Conservation (phyloP, 2,797 vertebrate genomes). For the Natrix natrix region DNA sequence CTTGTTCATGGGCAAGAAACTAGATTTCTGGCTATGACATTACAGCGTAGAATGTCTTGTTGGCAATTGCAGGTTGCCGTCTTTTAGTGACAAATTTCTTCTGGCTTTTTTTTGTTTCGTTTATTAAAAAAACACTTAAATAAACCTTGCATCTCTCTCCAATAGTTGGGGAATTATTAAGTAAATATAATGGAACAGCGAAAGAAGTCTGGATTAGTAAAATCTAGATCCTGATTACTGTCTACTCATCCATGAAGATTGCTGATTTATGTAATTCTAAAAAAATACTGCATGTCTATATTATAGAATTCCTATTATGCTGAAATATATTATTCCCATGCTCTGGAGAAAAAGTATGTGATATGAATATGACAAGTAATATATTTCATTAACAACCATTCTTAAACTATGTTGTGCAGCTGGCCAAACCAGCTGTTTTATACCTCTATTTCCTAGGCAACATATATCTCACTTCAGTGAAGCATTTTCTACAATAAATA, state of each 20-base stretch:
- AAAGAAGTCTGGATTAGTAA: background rate
- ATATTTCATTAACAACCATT: background rate
- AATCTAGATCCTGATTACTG: background rate
- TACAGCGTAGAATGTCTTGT: background rate
- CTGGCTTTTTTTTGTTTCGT: background rate
- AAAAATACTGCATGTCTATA: background rate
- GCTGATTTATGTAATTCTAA: background rate
- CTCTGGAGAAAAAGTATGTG: background rate
- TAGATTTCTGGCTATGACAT: background rate
- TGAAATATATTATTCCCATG: background rate
- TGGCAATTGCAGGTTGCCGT: background rate
- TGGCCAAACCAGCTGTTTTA: background rate
- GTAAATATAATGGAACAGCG: background rate
- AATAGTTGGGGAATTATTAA: background rate
- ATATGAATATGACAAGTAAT: background rate
- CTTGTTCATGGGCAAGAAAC: background rate
- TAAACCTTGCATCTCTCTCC: background rate
- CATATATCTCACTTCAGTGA: background rate
- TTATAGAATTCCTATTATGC: background rate
- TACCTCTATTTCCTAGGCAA: background rate
- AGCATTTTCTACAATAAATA: constrained; percentile 46
- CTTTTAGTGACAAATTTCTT: background rate
- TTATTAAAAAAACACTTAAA: background rate
- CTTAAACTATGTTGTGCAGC: background rate
- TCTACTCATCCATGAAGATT: background rate